Evolutionary conservation across 1,140 invertebrate species (phyloP), one percentile per base, ranked within the genome.

Genomic region (Drosophila albomicans): DNA sequence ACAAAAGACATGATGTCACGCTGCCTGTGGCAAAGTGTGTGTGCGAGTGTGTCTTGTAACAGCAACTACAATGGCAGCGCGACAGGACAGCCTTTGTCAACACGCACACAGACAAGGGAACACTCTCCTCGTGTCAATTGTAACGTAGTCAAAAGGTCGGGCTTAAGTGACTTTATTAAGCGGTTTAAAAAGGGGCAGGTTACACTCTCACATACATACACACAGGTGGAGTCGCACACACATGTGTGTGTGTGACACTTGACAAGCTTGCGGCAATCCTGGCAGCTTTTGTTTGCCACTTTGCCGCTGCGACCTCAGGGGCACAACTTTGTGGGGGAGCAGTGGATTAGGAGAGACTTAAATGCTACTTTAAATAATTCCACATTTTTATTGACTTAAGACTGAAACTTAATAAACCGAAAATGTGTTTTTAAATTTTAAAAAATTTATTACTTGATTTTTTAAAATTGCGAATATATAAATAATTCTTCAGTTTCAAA

Each of bases 1-100:
- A 91, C 90, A 91, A 91, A 91, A 91, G 90, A 91, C 90, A 91
- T 85, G 78, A 82, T 91, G 90, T 90, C 90, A 91, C 89, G 78
- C 78, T 77, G 86, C 66, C 75, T 49, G 28, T 49, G 58, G 35
- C 28, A 5, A 35, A 13, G 49, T 41, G 43, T 35, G 30, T 28
- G 28, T 68, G 30, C 25, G 58, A 57, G 64, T 65, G 32, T 59
- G 66, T 85, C 81, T 82, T 87, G 80, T 91, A 81, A 90, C 72
- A 75, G 80, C 66, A 66, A 75, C 78, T 73, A 82, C 74, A 81
- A 82, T 76, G 81, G 79, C 82, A 91, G 82, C 66, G 58, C 79
- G 75, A 78, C 72, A 72, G 71, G 62, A 82, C 76, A 82, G 78
- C 82, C 82, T 88, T 86, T 86, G 84, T 85, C 81, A 84, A 80